Conservation (phyloP, 2,888 invertebrate species). For the Rhogogaster chlorosoma region DNA sequence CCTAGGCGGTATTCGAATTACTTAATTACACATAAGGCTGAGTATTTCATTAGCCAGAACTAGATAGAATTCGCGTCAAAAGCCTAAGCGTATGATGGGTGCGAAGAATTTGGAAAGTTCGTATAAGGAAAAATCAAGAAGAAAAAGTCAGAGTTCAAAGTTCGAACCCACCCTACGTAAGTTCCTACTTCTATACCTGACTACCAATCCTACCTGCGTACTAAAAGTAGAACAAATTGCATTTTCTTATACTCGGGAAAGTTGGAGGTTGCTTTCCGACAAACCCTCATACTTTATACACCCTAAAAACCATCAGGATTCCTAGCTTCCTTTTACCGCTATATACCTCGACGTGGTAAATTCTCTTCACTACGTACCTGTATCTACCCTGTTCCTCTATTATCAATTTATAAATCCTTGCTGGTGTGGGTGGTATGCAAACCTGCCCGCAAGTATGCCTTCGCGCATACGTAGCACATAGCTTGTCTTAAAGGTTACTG, state of each 20-base stretch:
- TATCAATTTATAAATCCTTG: neutral
- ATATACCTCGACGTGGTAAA: neutral
- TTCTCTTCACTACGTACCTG: neutral
- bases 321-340: neutral
- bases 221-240: constrained; percentile 6
- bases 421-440: neutral
- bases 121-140: too few relatives aligned
- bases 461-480: neutral
- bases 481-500: neutral
- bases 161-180: neutral
- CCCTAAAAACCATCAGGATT: neutral
- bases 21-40: neutral
- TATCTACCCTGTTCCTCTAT: neutral
- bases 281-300: neutral
- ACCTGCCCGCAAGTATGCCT: neutral
- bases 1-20: neutral
- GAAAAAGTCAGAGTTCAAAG: neutral
- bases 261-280: neutral
- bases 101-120: neutral
- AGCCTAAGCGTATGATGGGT: neutral
- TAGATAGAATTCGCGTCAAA: neutral
- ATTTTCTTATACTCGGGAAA: constrained; percentile 3
- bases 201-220: neutral
- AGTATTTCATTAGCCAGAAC: neutral
- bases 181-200: neutral